Conservation (phyloP, 2,797 vertebrate genomes). For the Meda fulgida region DNA sequence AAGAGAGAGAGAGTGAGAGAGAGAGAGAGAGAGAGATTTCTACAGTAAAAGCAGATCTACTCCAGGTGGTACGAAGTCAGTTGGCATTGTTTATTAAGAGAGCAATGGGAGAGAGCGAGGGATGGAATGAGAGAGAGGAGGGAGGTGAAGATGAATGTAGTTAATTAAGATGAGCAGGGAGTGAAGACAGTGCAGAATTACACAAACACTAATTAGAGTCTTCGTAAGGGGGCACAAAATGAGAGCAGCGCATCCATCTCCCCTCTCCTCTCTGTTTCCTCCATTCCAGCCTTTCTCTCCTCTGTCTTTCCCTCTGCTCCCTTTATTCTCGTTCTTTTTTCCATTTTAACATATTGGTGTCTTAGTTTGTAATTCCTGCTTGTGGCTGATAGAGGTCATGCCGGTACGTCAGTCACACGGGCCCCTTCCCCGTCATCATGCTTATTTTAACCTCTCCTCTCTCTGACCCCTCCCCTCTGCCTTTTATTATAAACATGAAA, state of each 20-base stretch:
- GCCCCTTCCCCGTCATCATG: neutral
- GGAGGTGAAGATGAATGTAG: constrained; percentile 86
- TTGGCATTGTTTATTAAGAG: constrained; percentile 82
- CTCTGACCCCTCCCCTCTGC: constrained; percentile 14
- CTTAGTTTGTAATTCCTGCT: neutral
- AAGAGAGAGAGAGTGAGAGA: neutral
- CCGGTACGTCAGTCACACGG: neutral
- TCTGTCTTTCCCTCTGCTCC: constrained; percentile 50
- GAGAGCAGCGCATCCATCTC: constrained; percentile 81
- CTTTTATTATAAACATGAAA: constrained; percentile 37
- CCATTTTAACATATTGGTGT: neutral
- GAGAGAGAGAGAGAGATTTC: constrained; percentile 1
- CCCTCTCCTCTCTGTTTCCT: constrained; percentile 25
- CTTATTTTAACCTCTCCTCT: constrained; percentile 19
- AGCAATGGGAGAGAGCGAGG: constrained; percentile 70
- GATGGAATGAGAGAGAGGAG: constrained; percentile 61
- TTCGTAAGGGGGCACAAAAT: constrained; percentile 84
- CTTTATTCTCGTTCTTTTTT: constrained; percentile 33
- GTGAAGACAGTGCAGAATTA: constrained; percentile 87
- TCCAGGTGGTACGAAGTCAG: constrained; percentile 82
- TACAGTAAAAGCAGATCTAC: constrained; percentile 75
- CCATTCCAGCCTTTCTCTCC: constrained; percentile 2
- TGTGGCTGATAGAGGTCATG: neutral
- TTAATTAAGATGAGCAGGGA: constrained; percentile 87
- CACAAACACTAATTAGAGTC: constrained; percentile 87